phyloP scores from a whole-genome alignment of 2,113 vertebrate genomes.

The Nothoprocta perdicaria region DNA sequence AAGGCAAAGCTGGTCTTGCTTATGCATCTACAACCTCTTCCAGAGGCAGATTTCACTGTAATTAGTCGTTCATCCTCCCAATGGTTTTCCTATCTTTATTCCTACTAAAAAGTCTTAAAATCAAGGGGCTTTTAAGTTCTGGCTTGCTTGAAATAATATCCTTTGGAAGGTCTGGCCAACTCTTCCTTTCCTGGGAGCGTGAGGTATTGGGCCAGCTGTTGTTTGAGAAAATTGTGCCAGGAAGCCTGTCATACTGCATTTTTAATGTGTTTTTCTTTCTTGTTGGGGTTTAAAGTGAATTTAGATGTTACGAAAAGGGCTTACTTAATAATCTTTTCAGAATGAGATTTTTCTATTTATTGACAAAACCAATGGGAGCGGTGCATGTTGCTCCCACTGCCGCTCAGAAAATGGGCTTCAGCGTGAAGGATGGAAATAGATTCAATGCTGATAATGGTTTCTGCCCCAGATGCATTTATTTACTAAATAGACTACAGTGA shows the following conservation, averaged over 20 bases:
- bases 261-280: neutral
- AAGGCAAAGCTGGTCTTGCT: neutral
- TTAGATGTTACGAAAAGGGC: slow-evolving; percentile 17
- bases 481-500: neutral
- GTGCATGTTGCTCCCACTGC: neutral
- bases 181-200: neutral
- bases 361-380: neutral
- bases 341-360: slow-evolving; percentile 17
- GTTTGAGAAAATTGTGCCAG: slow-evolving; percentile 49
- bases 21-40: neutral
- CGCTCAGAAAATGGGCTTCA: neutral
- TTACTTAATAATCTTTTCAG: neutral
- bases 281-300: neutral
- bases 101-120: slow-evolving; percentile 6
- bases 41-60: neutral
- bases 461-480: slow-evolving; percentile 8
- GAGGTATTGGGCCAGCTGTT: slow-evolving; percentile 43
- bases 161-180: slow-evolving; percentile 2
- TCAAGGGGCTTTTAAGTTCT: slow-evolving; percentile 31
- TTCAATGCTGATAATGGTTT: neutral
- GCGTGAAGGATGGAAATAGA: neutral
- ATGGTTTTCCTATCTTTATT: neutral
- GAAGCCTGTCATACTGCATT: neutral
- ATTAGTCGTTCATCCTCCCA: neutral
- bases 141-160: slow-evolving; percentile 36